phyloP scores from a whole-genome alignment of 2,888 invertebrate species.

The Melinopterus prodromus region DNA sequence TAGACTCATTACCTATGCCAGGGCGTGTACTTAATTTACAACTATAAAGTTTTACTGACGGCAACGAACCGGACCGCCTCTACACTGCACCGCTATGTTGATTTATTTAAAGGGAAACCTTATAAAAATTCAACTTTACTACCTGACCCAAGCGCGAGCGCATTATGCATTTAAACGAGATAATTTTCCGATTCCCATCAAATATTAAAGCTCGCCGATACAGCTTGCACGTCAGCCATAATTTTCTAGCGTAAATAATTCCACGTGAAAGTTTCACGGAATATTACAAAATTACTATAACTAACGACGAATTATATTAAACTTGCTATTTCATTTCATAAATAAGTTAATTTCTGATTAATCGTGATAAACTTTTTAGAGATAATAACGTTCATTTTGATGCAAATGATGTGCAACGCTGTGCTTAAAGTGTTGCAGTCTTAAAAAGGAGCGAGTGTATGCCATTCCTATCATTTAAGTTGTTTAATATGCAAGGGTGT shows the following conservation, averaged over 20 bases:
- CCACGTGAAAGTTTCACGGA: background rate
- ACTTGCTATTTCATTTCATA: background rate
- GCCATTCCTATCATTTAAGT: background rate
- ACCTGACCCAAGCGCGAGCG: background rate
- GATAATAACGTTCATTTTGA: too few species aligned
- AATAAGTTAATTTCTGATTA: background rate
- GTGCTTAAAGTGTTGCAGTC: too few species aligned
- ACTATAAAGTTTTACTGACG: background rate
- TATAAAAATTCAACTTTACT: background rate
- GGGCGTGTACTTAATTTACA: background rate
- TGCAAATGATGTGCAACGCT: too few species aligned
- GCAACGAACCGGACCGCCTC: background rate
- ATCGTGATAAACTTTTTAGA: too few species aligned
- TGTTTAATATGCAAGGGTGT: background rate
- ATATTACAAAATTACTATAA: background rate
- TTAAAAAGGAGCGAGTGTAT: background rate
- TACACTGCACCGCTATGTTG: background rate
- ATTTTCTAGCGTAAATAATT: background rate
- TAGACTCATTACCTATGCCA: background rate
- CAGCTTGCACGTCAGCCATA: background rate
- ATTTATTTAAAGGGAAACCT: conserved; percentile 4
- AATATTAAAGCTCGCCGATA: background rate
- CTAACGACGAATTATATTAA: background rate
- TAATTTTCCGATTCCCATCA: background rate
- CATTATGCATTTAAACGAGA: conserved; percentile 4